Conservation (phyloP, 2,888 invertebrate species). For the Boloria selene region DNA sequence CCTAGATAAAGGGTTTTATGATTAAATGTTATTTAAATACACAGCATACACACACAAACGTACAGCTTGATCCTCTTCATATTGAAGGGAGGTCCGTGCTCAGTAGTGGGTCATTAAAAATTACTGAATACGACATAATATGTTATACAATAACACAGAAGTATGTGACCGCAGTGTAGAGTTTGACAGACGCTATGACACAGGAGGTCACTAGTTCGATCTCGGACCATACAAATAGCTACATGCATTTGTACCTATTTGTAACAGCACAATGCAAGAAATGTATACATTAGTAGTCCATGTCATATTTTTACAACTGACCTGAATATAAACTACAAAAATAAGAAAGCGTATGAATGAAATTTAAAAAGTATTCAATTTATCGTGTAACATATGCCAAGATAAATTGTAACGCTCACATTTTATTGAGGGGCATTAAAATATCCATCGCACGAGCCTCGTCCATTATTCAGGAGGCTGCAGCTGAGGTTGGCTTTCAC, state of each 20-base stretch:
- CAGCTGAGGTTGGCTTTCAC: constrained; percentile 36
- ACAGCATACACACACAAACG: too few species aligned
- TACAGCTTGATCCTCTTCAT: too few species aligned
- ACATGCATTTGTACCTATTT: not conserved
- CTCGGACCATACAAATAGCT: too few species aligned
- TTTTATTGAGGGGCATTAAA: constrained; percentile 38
- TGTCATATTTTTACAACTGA: not conserved
- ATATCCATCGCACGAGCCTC: constrained; percentile 39
- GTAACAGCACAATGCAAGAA: not conserved
- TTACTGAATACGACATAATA: too few species aligned
- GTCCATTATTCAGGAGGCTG: constrained; percentile 41
- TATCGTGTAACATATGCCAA: constrained; percentile 30
- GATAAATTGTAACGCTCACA: constrained; percentile 38
- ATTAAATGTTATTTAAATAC: too few species aligned
- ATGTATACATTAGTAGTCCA: not conserved
- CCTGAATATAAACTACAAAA: not conserved
- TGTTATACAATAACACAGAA: too few species aligned
- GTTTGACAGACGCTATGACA: too few species aligned
- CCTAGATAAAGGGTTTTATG: too few species aligned
- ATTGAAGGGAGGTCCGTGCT: too few species aligned
- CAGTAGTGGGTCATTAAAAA: too few species aligned
- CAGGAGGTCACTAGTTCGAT: too few species aligned
- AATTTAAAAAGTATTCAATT: constrained; percentile 20
- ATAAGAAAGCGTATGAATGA: constrained; percentile 11
- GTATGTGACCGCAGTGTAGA: too few species aligned